These are phyloP conservation scores for Parus major DNA, from an alignment of 2,113 vertebrate genomes.

Conservation along the genomic window DNA sequence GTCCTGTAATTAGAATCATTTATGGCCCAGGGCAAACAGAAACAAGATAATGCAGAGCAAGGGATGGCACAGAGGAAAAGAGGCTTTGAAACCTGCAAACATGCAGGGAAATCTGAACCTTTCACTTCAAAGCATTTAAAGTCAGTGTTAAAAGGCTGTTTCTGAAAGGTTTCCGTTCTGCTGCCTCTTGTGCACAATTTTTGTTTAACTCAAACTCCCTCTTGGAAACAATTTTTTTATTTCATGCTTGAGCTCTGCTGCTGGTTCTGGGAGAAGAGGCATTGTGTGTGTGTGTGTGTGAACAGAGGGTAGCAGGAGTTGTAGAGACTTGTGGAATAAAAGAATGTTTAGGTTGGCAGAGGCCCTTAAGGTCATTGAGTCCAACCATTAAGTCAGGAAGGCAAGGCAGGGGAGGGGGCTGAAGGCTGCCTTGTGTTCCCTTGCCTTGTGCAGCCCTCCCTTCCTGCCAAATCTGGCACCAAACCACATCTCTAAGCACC, in stretches of 20 bases:
- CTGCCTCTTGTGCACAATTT: neutral
- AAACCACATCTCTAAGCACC: neutral
- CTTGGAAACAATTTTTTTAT: neutral
- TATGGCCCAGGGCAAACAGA: neutral
- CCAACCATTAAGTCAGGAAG: neutral
- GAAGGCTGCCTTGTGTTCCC: neutral
- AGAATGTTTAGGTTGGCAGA: neutral
- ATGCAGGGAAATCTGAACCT: neutral
- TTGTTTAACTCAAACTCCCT: slow-evolving; percentile 16
- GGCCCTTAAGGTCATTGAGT: neutral
- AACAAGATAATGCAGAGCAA: neutral
- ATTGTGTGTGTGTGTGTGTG: neutral
- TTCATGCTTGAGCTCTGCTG: slow-evolving; percentile 4
- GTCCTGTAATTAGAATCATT: neutral
- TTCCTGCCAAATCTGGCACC: neutral
- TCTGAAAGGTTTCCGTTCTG: neutral
- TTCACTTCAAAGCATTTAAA: slow-evolving; percentile 24
- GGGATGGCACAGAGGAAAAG: neutral
- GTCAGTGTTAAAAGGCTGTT: neutral
- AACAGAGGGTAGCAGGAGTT: neutral
- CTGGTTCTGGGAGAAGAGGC: neutral
- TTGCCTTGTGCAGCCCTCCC: neutral
- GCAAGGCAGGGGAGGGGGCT: neutral
- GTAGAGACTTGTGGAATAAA: neutral
- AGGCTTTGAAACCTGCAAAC: slow-evolving; percentile 18